phyloP scores from a whole-genome alignment of 2,888 invertebrate genomes.

The Drepanosiphum platanoidis region DNA sequence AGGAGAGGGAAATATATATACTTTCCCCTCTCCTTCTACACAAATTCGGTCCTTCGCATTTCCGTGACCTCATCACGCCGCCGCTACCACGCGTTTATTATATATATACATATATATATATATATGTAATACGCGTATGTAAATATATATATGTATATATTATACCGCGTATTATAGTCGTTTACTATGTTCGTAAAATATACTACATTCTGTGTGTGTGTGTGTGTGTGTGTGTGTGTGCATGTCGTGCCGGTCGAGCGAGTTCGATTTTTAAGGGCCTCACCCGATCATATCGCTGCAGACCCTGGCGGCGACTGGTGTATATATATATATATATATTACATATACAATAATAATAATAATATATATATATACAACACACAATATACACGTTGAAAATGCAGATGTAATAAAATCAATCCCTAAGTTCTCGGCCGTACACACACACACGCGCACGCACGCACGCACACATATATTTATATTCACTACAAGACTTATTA shows the following conservation, averaged over 20 bases:
- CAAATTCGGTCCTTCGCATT: conserved; percentile 36
- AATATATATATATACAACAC: conserved; percentile 7
- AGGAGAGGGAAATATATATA: background rate
- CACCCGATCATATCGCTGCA: conserved; percentile 60
- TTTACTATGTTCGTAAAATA: conserved; percentile 25
- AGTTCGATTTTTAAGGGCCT: conserved; percentile 61
- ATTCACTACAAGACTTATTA: conserved; percentile 58
- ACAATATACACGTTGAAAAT: conserved; percentile 37
- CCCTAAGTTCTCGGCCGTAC: conserved; percentile 49
- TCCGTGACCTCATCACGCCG: conserved; percentile 50
- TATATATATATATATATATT: conserved; percentile 9
- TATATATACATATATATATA: background rate
- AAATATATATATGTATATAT: background rate
- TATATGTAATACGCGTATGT: conserved; percentile 3
- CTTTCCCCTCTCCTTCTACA: background rate
- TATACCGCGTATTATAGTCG: conserved; percentile 4
- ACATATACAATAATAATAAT: background rate
- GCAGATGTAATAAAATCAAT: conserved; percentile 62
- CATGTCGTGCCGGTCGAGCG: conserved; percentile 59
- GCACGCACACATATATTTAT: background rate
- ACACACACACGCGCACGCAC: background rate
- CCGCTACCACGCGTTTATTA: conserved; percentile 16
- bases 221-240: conserved; percentile 1
- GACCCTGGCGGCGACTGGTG: conserved; percentile 12
- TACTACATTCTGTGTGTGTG: background rate